phyloP scores from a whole-genome alignment of 2,113 vertebrate genomes.

The Macaca fascicularis region T2T-MFA8v1.1 NC_088375.1:232484001-232484500 shows the following conservation, averaged over 20 bases:
- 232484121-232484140: neutral
- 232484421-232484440: conserved; percentile 76
- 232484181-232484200: neutral
- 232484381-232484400: conserved; percentile 75
- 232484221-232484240: neutral
- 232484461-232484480: conserved; percentile 73
- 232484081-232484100: neutral
- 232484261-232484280: rapidly evolving
- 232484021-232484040: neutral
- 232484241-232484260: too few relatives aligned
- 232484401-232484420: conserved; percentile 76
- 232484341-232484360: conserved; percentile 53
- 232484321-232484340: neutral
- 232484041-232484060: neutral
- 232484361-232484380: conserved; percentile 66
- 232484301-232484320: conserved; percentile 33
- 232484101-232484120: neutral
- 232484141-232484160: neutral
- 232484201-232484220: too few relatives aligned
- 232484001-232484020: neutral
- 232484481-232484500: conserved; percentile 75
- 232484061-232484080: neutral
- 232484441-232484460: conserved; percentile 42
- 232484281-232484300: neutral
- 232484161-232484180: neutral